Evolutionary conservation across 2,113 vertebrate species (phyloP), one percentile per base, ranked within the genome.

Genomic region (Natator depressus): DNA sequence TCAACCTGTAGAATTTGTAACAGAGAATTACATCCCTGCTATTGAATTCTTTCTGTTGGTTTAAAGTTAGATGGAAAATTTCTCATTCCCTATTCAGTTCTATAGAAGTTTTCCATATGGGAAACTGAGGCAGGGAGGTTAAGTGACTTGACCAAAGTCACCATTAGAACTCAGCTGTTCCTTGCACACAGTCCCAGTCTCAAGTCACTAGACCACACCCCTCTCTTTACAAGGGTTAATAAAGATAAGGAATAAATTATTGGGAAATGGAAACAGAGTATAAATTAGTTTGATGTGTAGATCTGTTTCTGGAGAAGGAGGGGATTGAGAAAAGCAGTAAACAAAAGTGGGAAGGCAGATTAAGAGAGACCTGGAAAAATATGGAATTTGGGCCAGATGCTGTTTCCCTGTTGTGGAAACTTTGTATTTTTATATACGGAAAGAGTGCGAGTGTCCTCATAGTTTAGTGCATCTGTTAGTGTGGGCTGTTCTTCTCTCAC

Each of bases 231-330:
- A 50, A 16, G 17, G 10, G 14, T 22, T 80, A 65, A 72, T 57
- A 75, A 86, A 22, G 27, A 69, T 75, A 65, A 93, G 75, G 38
- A 94, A 19, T 75, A 88, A 9, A 42, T 87, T 83, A 46, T 1
- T 85, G 80, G 38, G 90, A 47, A 95, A 95, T 94, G 31, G 27
- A 75, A 96, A 92, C 59, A 57, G 91, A 65, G 8, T 25, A 79
- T 50, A 92, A 85, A 81, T 51, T 79, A 93, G 57, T 87, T 51
- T 80, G 89, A 96, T 92, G 81, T 51, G 49, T 92, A 53, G 85
- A 81, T 27, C 84, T 93, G 91, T 95, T 96, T 92, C 65, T 95
- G 90, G 79, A 93, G 87, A 89, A 85, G 93, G 88, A 54, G 75
- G 22, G 11, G 57, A 84, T 85, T 91, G 92, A 95, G 95, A 96